Conservation (phyloP, 1,140 invertebrate genomes). For the Drosophila parabipectinata region DNA sequence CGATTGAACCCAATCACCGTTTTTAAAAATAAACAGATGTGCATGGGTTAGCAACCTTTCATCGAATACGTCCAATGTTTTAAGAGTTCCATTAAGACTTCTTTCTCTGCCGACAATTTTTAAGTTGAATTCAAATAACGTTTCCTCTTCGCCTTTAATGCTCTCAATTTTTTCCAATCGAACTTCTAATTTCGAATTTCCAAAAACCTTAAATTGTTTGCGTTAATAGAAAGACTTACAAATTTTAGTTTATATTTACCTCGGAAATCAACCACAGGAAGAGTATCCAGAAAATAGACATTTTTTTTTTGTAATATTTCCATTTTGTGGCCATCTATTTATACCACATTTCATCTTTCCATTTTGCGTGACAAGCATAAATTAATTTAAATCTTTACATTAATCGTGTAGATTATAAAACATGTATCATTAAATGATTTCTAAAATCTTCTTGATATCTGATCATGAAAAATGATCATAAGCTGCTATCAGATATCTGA, state of each 20-base stretch:
- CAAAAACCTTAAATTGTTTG: too few species aligned
- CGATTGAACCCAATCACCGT: not conserved
- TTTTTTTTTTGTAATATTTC: not conserved
- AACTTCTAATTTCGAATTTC: not conserved
- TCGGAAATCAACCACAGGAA: not conserved
- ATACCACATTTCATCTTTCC: not conserved
- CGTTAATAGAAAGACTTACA: too few species aligned
- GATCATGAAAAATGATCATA: slow-evolving; percentile 1
- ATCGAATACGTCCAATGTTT: not conserved
- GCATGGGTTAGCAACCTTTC: not conserved
- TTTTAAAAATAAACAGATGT: not conserved
- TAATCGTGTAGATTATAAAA: not conserved
- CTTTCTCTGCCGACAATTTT: not conserved
- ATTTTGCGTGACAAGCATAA: not conserved
- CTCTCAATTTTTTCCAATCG: not conserved
- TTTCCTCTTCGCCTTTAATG: not conserved
- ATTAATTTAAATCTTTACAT: not conserved
- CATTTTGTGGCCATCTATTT: not conserved
- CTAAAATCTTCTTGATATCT: not conserved
- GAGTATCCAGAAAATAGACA: not conserved
- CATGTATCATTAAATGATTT: not conserved
- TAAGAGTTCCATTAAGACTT: not conserved
- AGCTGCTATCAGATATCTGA: too few species aligned
- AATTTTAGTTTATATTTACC: too few species aligned
- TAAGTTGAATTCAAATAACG: not conserved